These are phyloP conservation scores for Sylvicapra grimmia DNA, from an alignment of 2,113 vertebrate genomes.

Conservation along the genomic window DNA sequence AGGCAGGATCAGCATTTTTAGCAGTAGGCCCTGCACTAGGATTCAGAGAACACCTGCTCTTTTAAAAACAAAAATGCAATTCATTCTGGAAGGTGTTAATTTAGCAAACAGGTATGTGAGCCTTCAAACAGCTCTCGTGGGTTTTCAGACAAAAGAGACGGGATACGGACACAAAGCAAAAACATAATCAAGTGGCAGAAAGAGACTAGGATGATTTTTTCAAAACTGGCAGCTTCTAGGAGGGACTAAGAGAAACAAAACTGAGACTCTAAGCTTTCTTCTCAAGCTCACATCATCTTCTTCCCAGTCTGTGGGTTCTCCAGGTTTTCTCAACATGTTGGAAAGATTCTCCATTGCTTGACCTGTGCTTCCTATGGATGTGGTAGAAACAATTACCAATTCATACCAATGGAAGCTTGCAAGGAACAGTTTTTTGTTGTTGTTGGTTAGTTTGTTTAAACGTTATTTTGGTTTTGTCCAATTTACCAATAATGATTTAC, in stretches of 20 bases:
- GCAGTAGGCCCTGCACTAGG: not conserved
- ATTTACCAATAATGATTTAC: not conserved
- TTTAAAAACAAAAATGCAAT: slow-evolving; percentile 48
- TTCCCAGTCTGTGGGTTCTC: not conserved
- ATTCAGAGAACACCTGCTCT: slow-evolving; percentile 16
- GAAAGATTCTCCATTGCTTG: not conserved
- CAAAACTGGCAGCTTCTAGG: not conserved
- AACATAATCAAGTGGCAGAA: not conserved
- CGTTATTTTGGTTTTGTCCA: not conserved
- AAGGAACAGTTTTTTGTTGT: not conserved
- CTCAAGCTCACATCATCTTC: not conserved
- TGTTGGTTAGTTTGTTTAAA: not conserved
- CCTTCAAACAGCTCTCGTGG: slow-evolving; percentile 1
- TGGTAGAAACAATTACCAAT: not conserved
- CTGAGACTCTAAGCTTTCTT: not conserved
- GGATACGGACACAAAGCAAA: not conserved
- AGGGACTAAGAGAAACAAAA: not conserved
- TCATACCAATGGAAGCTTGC: not conserved
- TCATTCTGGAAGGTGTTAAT: not conserved
- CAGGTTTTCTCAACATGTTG: not conserved
- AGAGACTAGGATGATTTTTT: not conserved
- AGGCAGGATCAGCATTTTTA: not conserved
- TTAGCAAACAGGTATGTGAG: slow-evolving; percentile 12
- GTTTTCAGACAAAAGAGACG: not conserved
- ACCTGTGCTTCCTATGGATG: not conserved